phyloP scores from a whole-genome alignment of 2,888 invertebrate species.

The Gari tellinella region DNA sequence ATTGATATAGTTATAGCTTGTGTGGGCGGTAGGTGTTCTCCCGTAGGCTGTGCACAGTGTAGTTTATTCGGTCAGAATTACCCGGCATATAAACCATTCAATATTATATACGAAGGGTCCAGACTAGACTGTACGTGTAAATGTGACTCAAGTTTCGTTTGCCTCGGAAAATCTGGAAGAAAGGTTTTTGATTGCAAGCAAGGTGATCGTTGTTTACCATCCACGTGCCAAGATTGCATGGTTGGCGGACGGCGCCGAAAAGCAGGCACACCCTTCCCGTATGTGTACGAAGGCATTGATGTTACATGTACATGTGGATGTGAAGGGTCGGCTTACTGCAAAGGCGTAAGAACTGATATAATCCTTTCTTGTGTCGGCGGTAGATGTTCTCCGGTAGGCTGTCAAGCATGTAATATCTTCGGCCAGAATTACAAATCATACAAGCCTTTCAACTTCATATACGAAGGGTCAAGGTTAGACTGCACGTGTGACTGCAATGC shows the following conservation, averaged over 20 bases:
- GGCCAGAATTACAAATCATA: constrained; percentile 44
- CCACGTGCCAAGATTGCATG: constrained; percentile 37
- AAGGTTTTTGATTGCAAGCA: constrained; percentile 26
- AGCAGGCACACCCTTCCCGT: constrained; percentile 35
- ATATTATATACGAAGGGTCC: constrained; percentile 36
- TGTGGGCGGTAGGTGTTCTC: constrained; percentile 40
- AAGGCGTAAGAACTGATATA: constrained; percentile 47
- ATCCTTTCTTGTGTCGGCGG: constrained; percentile 48
- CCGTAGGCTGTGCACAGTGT: constrained; percentile 46
- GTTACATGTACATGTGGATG: constrained; percentile 54
- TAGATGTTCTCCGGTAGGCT: constrained; percentile 42
- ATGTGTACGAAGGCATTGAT: constrained; percentile 49
- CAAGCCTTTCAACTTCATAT: constrained; percentile 44
- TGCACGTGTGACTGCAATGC: constrained; percentile 55
- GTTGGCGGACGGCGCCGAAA: constrained; percentile 43
- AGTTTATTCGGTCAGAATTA: constrained; percentile 39
- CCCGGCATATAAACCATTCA: constrained; percentile 38
- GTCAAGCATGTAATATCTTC: constrained; percentile 49
- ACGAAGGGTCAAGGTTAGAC: constrained; percentile 25
- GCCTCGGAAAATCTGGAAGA: constrained; percentile 28
- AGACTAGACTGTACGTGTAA: constrained; percentile 45
- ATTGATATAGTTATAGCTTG: constrained; percentile 46
- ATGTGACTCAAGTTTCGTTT: constrained; percentile 47
- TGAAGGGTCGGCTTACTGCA: constrained; percentile 47
- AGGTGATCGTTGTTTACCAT: constrained; percentile 48